Percentiles rank a stretch among this genome's conserved stretches.
Conservation (phyloP, 2,888 invertebrate species). For the Aradus depressus region DNA sequence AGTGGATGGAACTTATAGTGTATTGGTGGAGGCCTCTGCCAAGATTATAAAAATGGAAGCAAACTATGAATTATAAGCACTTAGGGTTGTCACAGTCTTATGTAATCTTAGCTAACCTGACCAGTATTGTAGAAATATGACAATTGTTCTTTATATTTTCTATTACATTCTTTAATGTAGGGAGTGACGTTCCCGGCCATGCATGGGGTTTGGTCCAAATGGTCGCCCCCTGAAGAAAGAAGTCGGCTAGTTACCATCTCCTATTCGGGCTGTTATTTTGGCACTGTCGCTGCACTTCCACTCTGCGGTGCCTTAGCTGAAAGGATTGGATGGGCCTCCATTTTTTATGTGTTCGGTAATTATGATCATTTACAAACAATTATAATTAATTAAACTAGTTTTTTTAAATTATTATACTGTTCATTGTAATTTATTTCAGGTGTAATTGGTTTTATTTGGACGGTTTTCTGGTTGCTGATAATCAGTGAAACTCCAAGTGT, state of each 20-base stretch:
- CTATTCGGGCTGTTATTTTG: constrained; percentile 38
- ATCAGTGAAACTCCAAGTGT: constrained; percentile 62
- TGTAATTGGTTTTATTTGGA: constrained; percentile 58
- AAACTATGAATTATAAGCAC: background rate
- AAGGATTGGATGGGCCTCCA: constrained; percentile 35
- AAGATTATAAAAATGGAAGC: too few relatives aligned
- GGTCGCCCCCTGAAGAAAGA: constrained; percentile 38
- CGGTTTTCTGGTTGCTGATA: constrained; percentile 54
- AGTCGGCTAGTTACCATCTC: constrained; percentile 36
- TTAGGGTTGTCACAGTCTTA: background rate
- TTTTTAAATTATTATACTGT: background rate
- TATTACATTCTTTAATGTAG: constrained; percentile 28
- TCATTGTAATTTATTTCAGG: constrained; percentile 40
- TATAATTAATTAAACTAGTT: background rate
- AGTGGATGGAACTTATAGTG: too few relatives aligned
- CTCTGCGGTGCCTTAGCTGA: constrained; percentile 37
- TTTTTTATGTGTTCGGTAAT: constrained; percentile 38
- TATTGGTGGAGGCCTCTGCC: too few relatives aligned
- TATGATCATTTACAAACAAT: background rate
- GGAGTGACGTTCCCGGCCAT: constrained; percentile 38
- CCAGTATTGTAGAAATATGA: background rate
- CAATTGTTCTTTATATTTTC: background rate
- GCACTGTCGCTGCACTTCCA: constrained; percentile 37
- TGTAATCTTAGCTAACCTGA: background rate
- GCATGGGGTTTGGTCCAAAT: constrained; percentile 37